Percentiles rank a stretch among this genome's conserved stretches.
Evolutionary conservation across 2,888 invertebrate species (phyloP).

Genomic region (Drosophila mulleri): DNA sequence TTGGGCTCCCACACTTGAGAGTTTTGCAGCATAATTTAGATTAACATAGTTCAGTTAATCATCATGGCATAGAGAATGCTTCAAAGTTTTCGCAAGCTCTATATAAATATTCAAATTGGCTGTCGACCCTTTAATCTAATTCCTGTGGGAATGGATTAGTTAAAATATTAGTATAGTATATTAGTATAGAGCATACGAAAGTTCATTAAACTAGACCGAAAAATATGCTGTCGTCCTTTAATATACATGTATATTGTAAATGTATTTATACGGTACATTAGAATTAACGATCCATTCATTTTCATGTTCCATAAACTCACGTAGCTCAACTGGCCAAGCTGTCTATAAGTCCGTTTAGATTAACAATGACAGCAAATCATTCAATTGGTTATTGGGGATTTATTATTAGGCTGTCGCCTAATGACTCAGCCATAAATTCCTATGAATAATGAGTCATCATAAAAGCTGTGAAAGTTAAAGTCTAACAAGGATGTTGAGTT

Average conservation of each 20-base stretch:
- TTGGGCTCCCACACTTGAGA: slow-evolving; percentile 6
- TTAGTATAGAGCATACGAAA: slow-evolving; percentile 1
- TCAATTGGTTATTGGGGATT: slow-evolving; percentile 37
- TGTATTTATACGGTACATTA: slow-evolving; percentile 23
- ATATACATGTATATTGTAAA: slow-evolving; percentile 1
- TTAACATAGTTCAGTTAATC: slow-evolving; percentile 35
- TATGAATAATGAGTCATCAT: slow-evolving; percentile 15
- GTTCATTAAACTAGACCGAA: background rate
- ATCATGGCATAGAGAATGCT: background rate
- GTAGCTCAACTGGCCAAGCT: slow-evolving; percentile 6
- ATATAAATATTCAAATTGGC: background rate
- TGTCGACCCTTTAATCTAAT: background rate
- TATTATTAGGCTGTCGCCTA: slow-evolving; percentile 8
- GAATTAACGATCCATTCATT: slow-evolving; percentile 31
- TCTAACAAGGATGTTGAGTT: no score
- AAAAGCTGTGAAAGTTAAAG: background rate
- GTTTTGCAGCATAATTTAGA: slow-evolving; percentile 27
- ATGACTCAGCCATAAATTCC: slow-evolving; percentile 26
- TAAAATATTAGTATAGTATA: no score
- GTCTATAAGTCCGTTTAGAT: background rate
- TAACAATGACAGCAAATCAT: slow-evolving; percentile 32
- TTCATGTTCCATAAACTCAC: slow-evolving; percentile 11
- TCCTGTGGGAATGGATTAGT: background rate
- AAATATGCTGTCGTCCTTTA: background rate
- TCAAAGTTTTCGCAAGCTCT: background rate